Conservation (phyloP, 2,888 invertebrate species). For the Monopis laevigella region DNA sequence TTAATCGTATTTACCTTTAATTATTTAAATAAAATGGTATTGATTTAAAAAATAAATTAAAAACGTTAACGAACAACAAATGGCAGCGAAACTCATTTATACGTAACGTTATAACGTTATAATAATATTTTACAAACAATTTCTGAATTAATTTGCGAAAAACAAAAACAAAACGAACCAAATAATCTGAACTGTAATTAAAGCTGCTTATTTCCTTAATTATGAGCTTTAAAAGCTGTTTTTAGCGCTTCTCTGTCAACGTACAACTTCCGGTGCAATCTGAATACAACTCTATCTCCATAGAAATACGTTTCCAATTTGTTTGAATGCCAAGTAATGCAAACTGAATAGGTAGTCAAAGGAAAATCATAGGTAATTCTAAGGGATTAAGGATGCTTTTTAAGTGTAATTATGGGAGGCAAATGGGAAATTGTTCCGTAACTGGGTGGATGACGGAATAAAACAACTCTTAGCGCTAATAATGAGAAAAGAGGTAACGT, state of each 20-base stretch:
- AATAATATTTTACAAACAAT: not conserved
- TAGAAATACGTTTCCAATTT: not conserved
- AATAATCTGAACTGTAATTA: constrained; percentile 32
- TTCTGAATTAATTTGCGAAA: constrained; percentile 3
- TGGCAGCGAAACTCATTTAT: too few species aligned
- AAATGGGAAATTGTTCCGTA: constrained; percentile 62
- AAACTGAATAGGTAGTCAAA: too few species aligned
- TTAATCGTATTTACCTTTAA: too few species aligned
- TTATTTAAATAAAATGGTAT: too few species aligned
- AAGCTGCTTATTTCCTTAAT: constrained; percentile 63
- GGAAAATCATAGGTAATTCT: too few species aligned
- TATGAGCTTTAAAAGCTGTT: constrained; percentile 41
- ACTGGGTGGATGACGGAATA: constrained; percentile 53
- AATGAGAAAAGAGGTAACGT: constrained; percentile 41
- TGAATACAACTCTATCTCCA: constrained; percentile 20
- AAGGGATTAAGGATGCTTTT: too few species aligned
- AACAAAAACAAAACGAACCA: constrained; percentile 1
- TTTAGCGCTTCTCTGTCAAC: constrained; percentile 13
- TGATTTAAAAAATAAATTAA: too few species aligned
- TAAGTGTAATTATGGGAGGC: not conserved
- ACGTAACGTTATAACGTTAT: too few species aligned
- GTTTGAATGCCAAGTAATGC: not conserved
- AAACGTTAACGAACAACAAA: too few species aligned
- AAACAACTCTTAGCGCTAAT: constrained; percentile 64
- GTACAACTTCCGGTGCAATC: constrained; percentile 14